These are phyloP conservation scores for Neodiprion lecontei DNA, from an alignment of 1,140 invertebrate genomes.

Conservation along the genomic window DNA sequence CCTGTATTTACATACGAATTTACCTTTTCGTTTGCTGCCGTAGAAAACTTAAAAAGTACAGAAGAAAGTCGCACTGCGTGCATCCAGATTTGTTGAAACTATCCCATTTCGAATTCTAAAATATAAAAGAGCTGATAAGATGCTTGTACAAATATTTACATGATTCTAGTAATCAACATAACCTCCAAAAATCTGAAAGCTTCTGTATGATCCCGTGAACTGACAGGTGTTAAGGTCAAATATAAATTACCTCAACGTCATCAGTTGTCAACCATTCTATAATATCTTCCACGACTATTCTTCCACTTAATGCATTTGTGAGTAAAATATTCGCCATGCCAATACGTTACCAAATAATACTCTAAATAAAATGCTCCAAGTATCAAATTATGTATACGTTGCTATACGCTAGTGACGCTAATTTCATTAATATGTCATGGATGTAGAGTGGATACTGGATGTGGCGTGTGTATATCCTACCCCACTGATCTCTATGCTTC, in stretches of 20 bases:
- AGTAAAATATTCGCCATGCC: constrained; percentile 8
- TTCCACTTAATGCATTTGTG: constrained; percentile 27
- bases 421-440: too few relatives aligned
- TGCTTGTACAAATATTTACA: constrained; percentile 23
- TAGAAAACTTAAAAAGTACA: constrained; percentile 34
- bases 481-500: too few relatives aligned
- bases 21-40: constrained; percentile 38
- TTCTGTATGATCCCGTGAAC: not conserved
- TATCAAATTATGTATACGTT: too few relatives aligned
- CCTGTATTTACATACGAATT: not conserved
- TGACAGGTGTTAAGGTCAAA: not conserved
- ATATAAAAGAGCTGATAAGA: constrained; percentile 6
- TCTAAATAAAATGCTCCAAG: too few relatives aligned
- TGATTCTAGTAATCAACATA: constrained; percentile 15
- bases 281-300: constrained; percentile 32
- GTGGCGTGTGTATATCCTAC: too few relatives aligned
- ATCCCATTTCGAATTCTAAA: constrained; percentile 14
- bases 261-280: constrained; percentile 40
- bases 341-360: too few relatives aligned
- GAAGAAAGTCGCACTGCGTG: constrained; percentile 30
- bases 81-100: constrained; percentile 15
- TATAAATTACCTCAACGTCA: constrained; percentile 25
- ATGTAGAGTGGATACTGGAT: too few relatives aligned
- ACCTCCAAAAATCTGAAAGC: not conserved
- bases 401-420: too few relatives aligned